These are phyloP conservation scores for Psittacus erithacus DNA, from an alignment of 2,113 vertebrate genomes.

Conservation along the genomic window DNA sequence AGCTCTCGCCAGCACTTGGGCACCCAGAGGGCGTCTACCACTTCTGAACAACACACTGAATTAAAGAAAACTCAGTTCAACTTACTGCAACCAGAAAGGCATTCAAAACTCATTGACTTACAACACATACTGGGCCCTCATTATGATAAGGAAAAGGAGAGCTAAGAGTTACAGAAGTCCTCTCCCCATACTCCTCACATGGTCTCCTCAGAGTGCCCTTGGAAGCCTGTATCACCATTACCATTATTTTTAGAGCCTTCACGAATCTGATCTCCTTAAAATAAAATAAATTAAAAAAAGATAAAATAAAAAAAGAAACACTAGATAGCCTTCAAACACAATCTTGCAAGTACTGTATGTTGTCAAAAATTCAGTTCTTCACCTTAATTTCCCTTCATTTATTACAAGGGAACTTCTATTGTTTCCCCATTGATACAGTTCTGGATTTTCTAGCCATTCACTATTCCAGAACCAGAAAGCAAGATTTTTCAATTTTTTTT, in stretches of 20 bases:
- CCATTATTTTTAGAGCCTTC: neutral
- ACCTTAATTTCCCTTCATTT: neutral
- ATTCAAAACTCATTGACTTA: neutral
- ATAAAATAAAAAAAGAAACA: neutral
- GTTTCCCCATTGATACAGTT: neutral
- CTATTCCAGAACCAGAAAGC: neutral
- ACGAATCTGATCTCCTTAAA: neutral
- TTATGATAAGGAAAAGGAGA: neutral
- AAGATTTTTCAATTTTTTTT: neutral
- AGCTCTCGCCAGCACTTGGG: accelerated
- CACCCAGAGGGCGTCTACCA: neutral
- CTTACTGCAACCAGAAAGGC: neutral
- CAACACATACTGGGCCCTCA: neutral
- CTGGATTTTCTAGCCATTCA: neutral
- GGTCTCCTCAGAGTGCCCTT: neutral
- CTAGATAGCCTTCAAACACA: neutral
- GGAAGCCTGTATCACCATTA: neutral
- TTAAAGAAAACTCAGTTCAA: neutral
- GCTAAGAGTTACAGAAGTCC: neutral
- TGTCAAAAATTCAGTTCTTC: neutral
- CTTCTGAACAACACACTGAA: neutral
- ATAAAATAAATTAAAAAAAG: neutral
- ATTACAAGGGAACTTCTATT: neutral
- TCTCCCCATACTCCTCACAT: neutral
- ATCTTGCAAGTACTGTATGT: neutral